phyloP scores from a whole-genome alignment of 1,140 invertebrate genomes.

The Himalopsyche phryganea region DNA sequence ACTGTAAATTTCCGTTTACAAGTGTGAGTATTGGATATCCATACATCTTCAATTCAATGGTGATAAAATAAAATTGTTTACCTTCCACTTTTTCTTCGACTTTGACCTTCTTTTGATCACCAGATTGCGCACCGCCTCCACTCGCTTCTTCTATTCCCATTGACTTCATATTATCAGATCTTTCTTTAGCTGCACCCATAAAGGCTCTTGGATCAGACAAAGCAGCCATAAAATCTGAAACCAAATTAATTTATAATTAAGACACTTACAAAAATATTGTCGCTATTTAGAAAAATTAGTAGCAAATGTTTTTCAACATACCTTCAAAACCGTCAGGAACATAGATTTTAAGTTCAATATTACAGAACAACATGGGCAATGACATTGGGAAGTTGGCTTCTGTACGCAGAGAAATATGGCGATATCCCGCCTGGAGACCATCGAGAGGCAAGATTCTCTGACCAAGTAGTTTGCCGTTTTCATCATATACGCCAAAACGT shows the following conservation, averaged over 20 bases:
- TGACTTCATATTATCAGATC: constrained; percentile 88
- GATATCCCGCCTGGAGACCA: constrained; percentile 94
- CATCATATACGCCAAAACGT: constrained; percentile 98
- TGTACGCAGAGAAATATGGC: constrained; percentile 95
- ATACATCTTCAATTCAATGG: no score
- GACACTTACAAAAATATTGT: no score
- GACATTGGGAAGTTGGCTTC: constrained; percentile 99
- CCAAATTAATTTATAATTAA: no score
- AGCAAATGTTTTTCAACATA: constrained; percentile 39
- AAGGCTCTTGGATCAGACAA: constrained; percentile 93
- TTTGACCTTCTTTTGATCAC: constrained; percentile 58
- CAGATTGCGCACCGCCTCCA: constrained; percentile 51
- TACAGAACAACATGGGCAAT: constrained; percentile 97
- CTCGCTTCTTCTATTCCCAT: constrained; percentile 88
- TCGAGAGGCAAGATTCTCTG: constrained; percentile 97
- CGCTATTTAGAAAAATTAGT: no score
- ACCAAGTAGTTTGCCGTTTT: constrained; percentile 94
- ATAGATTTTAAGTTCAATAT: constrained; percentile 99
- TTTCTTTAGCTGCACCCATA: constrained; percentile 81
- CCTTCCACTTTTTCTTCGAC: constrained; percentile 69
- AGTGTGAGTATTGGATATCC: no score
- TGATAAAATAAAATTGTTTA: no score
- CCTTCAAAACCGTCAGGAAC: constrained; percentile 98
- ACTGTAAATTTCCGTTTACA: no score
- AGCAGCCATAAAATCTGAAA: constrained; percentile 92